Conservation (phyloP, 2,113 vertebrate species). For the Cisticola juncidis region DNA sequence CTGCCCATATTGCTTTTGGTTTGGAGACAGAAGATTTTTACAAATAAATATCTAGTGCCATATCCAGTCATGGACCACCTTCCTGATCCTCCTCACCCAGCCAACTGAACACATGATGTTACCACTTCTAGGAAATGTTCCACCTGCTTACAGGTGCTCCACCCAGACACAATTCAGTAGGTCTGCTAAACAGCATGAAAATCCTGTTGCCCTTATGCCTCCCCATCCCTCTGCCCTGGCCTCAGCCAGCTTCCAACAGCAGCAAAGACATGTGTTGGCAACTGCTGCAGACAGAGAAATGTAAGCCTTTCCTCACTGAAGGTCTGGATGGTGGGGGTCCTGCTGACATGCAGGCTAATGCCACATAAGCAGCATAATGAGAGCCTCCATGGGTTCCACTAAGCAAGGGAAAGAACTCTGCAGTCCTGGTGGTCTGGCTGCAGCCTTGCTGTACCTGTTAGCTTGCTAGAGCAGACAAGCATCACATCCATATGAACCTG, state of each 20-base stretch:
- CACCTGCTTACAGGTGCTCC: neutral
- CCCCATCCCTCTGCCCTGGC: neutral
- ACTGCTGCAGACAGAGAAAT: neutral
- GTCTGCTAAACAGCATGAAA: neutral
- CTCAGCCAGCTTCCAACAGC: conserved; percentile 18
- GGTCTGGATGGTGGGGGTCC: neutral
- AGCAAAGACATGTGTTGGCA: neutral
- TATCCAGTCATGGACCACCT: neutral
- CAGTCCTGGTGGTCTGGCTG: neutral
- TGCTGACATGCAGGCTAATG: neutral
- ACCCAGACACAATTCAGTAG: neutral
- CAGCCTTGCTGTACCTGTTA: neutral
- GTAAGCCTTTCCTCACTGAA: neutral
- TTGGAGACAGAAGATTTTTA: neutral
- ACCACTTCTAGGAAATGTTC: neutral
- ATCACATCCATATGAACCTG: fast-evolving
- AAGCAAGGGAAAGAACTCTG: conserved; percentile 6
- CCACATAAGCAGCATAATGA: neutral
- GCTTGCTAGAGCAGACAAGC: neutral
- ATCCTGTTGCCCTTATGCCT: neutral
- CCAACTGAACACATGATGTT: neutral
- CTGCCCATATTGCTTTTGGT: neutral
- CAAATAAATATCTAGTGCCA: neutral
- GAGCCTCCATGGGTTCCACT: neutral
- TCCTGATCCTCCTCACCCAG: neutral